phyloP scores from a whole-genome alignment of 2,113 vertebrate genomes.

The Mesembrinibis cayennensis region DNA sequence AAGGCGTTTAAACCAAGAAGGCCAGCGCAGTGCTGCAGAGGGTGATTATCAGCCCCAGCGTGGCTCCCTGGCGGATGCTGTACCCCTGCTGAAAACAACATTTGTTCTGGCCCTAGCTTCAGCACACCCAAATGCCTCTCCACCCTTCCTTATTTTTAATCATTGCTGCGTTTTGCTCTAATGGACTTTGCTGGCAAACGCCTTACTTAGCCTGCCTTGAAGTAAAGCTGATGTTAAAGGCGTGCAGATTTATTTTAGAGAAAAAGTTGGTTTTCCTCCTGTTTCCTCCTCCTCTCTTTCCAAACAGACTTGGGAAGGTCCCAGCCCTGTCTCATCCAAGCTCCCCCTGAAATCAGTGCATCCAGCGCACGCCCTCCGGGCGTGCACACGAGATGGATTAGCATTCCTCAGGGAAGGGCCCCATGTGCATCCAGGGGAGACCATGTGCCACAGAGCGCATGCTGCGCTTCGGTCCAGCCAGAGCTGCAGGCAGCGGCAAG shows the following conservation, averaged over 20 bases:
- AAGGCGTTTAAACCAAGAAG: background rate
- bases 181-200: background rate
- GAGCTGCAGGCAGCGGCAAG: background rate
- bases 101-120: background rate
- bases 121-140: background rate
- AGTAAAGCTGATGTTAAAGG: background rate
- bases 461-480: fast-evolving
- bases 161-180: background rate
- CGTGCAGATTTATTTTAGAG: background rate
- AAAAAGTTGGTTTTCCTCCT: background rate
- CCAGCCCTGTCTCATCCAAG: background rate
- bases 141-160: conserved; percentile 16
- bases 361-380: background rate
- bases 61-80: background rate
- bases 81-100: background rate
- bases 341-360: fast-evolving
- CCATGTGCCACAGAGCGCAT: background rate
- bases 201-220: background rate
- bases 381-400: fast-evolving
- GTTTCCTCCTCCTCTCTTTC: background rate
- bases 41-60: background rate
- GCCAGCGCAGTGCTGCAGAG: background rate
- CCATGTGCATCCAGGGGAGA: background rate
- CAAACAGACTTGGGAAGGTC: background rate
- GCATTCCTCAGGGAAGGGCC: background rate